These are phyloP conservation scores for Umimayanthus kanabou DNA, from an alignment of 92 coral and sea anemone genomes.

Conservation along the genomic window DNA sequence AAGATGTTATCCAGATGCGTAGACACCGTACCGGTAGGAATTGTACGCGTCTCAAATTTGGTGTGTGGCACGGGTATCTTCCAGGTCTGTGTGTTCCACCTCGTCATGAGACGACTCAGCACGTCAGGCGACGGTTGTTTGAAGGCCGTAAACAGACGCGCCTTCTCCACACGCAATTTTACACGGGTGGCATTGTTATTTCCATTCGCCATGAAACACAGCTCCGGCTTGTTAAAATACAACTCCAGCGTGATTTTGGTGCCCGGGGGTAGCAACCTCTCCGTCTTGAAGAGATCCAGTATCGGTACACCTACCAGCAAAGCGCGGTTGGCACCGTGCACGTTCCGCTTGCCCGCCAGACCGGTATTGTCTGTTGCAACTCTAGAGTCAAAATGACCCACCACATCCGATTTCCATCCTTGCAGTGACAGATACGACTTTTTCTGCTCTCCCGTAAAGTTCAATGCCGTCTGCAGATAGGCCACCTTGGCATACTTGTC, in stretches of 20 bases:
- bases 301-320: conserved; percentile 45
- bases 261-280: conserved; percentile 23
- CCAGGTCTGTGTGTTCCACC: not conserved
- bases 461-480: conserved; percentile 20
- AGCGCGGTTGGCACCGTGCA: not conserved
- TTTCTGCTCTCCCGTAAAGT: conserved; percentile 33
- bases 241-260: conserved; percentile 24
- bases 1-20: not conserved
- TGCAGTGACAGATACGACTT: conserved; percentile 15
- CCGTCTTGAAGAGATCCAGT: conserved; percentile 2
- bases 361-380: not conserved
- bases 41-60: not conserved
- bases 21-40: not conserved
- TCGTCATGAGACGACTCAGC: not conserved
- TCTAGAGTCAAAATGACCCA: conserved; percentile 26
- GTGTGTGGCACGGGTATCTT: not conserved
- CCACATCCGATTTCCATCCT: conserved; percentile 21
- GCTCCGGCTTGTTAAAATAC: conserved; percentile 15
- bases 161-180: not conserved
- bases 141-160: not conserved
- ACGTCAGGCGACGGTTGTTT: not conserved
- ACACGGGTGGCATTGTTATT: no score
- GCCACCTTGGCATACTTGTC: conserved; percentile 38
- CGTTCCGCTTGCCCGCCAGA: not conserved
- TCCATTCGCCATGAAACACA: conserved; percentile 34